Evolutionary conservation across 2,888 invertebrate species (phyloP), one percentile per base, ranked within the genome.

Genomic region (Zele albiditarsus): DNA sequence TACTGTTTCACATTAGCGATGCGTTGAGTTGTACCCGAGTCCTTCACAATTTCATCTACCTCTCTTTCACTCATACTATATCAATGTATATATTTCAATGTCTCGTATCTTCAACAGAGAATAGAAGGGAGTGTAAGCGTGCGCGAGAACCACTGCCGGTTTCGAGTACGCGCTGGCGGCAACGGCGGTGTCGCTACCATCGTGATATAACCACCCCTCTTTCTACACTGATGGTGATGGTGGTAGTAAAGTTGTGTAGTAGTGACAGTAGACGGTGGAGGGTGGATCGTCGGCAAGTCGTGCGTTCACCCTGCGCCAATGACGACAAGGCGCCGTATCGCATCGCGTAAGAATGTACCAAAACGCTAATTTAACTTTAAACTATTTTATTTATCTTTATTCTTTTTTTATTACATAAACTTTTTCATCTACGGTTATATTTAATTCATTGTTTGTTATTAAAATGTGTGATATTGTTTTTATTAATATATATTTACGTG

Each of bases 301-400:
- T 88, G 88, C 87, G 86, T 87, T 88, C 87, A 87, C 87, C 88
- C 87, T 86, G 87, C 85, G 84, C 84, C 85, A 85, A 85, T 85
- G 86, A 85, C 87, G 86, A 85, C 86, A 86, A 86, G 86, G 87
- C 87, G 86, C 86, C 87, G 86, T 78, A 76, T 74, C 77, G 78
- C 72, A 76, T 74, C 79, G 79, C 76, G 76, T 53, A 58, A 73
- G 16, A 4, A 31, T 28, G 6, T 31, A n/a, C 28, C n/a, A 28
- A 28, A 62, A 62, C 27, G 16, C n/a, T 12, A 33, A 42, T 33
- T 33, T 33, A 4, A 38, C 16, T 38, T 65, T 3, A 10, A 23
- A 20, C 16, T 16, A 14, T 65, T 25, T 14, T 65, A 31, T 10
- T 42, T 20, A 27, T 57, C 38, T 68, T 68, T n/a, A 8, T 16